Conservation (phyloP, 2,797 vertebrate species). For the Platalea minor region DNA sequence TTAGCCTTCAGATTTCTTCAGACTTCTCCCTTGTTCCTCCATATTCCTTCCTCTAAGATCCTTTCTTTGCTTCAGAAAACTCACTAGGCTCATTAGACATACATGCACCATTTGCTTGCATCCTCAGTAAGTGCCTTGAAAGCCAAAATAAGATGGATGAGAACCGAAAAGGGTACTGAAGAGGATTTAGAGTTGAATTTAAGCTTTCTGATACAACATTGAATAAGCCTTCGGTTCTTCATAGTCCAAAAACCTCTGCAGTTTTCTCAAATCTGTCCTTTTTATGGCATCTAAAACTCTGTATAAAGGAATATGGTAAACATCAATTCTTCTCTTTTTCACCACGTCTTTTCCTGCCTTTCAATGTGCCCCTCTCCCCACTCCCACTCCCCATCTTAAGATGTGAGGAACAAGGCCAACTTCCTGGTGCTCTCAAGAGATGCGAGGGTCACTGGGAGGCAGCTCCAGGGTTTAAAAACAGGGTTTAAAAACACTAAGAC, state of each 20-base stretch:
- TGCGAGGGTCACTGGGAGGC: not conserved
- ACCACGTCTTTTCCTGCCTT: not conserved
- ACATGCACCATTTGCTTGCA: not conserved
- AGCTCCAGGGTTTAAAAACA: not conserved
- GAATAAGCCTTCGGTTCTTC: not conserved
- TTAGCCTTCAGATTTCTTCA: not conserved
- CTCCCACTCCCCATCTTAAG: not conserved
- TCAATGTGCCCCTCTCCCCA: accelerated
- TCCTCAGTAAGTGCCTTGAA: not conserved
- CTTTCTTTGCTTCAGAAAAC: not conserved
- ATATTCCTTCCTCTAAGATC: not conserved
- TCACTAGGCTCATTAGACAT: not conserved
- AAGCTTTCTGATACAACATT: not conserved
- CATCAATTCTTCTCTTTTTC: not conserved
- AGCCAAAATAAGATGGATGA: not conserved
- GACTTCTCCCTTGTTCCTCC: not conserved
- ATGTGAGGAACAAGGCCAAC: not conserved
- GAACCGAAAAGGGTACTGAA: not conserved
- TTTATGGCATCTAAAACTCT: not conserved
- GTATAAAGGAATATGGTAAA: not conserved
- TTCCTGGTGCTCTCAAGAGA: not conserved
- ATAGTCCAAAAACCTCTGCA: not conserved
- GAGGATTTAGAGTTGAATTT: not conserved
- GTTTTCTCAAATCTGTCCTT: not conserved
- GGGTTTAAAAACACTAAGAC: not conserved